Evolutionary conservation across 2,888 invertebrate species (phyloP).

Genomic region (Neoscelio sp.): DNA sequence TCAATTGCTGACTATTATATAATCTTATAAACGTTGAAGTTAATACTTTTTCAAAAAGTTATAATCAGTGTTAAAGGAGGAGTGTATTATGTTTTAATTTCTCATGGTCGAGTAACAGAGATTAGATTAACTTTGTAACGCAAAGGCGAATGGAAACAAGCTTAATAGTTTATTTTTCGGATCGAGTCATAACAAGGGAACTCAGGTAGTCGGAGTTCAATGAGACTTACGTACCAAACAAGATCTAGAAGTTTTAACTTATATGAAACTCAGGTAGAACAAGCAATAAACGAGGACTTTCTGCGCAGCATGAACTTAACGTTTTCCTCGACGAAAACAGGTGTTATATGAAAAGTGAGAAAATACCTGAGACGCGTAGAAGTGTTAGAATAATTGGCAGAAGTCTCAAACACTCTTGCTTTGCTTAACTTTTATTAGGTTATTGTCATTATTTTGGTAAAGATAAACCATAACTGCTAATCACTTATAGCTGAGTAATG

Average conservation of each 20-base stretch:
- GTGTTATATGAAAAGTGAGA: background rate
- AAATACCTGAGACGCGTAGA: background rate
- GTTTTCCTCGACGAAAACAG: constrained; percentile 1
- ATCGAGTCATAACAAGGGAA: constrained; percentile 2
- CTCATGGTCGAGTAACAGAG: too few relatives aligned
- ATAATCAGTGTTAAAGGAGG: background rate
- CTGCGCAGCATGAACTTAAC: background rate
- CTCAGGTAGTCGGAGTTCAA: constrained; percentile 11
- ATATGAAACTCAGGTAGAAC: constrained; percentile 1
- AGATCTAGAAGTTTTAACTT: constrained; percentile 13
- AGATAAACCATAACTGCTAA: too few relatives aligned
- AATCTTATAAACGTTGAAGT: too few relatives aligned
- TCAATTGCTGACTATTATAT: too few relatives aligned
- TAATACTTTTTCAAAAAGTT: too few relatives aligned
- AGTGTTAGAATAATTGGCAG: too few relatives aligned
- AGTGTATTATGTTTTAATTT: background rate
- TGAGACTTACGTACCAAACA: constrained; percentile 10
- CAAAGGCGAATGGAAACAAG: background rate
- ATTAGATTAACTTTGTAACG: background rate
- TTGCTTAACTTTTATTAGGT: too few relatives aligned
- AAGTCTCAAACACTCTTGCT: too few relatives aligned
- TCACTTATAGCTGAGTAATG: too few relatives aligned
- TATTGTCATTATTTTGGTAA: too few relatives aligned
- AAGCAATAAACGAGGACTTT: constrained; percentile 23
- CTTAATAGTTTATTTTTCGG: background rate